phyloP scores from a whole-genome alignment of 2,113 vertebrate species.

The Picathartes gymnocephalus region DNA sequence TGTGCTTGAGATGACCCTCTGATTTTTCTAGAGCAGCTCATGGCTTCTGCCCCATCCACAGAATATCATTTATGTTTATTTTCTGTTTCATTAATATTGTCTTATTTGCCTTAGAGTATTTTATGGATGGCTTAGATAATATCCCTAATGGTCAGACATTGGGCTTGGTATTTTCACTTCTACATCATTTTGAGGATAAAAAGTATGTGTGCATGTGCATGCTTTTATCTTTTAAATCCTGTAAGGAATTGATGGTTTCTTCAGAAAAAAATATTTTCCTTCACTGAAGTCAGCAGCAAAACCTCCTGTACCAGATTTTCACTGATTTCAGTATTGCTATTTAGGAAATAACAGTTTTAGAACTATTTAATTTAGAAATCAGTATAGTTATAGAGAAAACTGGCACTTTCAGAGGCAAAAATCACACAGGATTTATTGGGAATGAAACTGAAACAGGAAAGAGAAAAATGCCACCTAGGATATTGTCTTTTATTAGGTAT shows the following conservation, averaged over 20 bases:
- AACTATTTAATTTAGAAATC: background rate
- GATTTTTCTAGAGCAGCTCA: background rate
- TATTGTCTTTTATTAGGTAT: background rate
- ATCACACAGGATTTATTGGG: background rate
- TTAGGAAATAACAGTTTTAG: background rate
- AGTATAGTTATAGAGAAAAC: background rate
- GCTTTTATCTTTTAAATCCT: background rate
- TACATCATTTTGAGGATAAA: background rate
- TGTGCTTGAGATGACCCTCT: background rate
- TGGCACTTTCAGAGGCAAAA: background rate
- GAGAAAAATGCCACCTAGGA: background rate
- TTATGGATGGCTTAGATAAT: background rate
- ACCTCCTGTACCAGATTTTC: background rate
- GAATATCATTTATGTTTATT: background rate
- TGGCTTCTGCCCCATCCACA: background rate
- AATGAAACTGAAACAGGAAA: background rate
- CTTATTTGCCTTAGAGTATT: background rate
- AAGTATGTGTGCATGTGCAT: background rate
- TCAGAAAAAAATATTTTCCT: background rate
- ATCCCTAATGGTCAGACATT: background rate
- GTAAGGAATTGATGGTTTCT: background rate
- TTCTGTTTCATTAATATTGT: background rate
- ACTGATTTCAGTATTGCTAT: background rate
- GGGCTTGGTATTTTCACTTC: background rate
- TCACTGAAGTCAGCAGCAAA: background rate